Conservation (phyloP, 2,888 invertebrate species). For the Andrena bucephala region DNA sequence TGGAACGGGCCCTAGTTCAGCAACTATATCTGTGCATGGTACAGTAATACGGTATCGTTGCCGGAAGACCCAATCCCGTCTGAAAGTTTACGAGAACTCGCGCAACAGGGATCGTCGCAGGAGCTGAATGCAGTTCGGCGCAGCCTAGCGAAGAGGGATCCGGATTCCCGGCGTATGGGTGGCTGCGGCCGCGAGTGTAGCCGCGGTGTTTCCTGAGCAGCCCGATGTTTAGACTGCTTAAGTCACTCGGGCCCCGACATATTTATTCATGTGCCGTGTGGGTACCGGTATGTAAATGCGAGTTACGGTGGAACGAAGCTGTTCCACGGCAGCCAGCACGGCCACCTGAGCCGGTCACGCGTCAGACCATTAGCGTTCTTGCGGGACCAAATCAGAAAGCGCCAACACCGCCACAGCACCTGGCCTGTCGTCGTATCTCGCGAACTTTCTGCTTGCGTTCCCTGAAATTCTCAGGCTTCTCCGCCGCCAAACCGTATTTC, state of each 20-base stretch:
- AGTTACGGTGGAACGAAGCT: slow-evolving; percentile 63
- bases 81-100: background rate
- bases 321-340: slow-evolving; percentile 34
- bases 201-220: slow-evolving; percentile 46
- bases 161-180: slow-evolving; percentile 37
- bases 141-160: slow-evolving; percentile 16
- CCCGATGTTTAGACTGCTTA: slow-evolving; percentile 75
- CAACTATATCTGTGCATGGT: too few relatives aligned
- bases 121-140: slow-evolving; percentile 4
- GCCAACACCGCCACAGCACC: slow-evolving; percentile 37
- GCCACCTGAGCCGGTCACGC: slow-evolving; percentile 70
- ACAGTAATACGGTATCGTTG: background rate
- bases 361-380: slow-evolving; percentile 69
- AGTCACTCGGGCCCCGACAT: slow-evolving; percentile 70
- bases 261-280: slow-evolving; percentile 74
- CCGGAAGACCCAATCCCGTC: background rate
- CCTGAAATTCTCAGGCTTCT: background rate
- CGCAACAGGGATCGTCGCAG: slow-evolving; percentile 7
- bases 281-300: slow-evolving; percentile 76
- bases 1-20: too few relatives aligned
- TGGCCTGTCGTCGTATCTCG: slow-evolving; percentile 16
- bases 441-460: slow-evolving; percentile 10
- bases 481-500: background rate
- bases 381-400: slow-evolving; percentile 64
- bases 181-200: slow-evolving; percentile 10